Conservation (phyloP, 2,797 vertebrate species). For the Huso huso region DNA sequence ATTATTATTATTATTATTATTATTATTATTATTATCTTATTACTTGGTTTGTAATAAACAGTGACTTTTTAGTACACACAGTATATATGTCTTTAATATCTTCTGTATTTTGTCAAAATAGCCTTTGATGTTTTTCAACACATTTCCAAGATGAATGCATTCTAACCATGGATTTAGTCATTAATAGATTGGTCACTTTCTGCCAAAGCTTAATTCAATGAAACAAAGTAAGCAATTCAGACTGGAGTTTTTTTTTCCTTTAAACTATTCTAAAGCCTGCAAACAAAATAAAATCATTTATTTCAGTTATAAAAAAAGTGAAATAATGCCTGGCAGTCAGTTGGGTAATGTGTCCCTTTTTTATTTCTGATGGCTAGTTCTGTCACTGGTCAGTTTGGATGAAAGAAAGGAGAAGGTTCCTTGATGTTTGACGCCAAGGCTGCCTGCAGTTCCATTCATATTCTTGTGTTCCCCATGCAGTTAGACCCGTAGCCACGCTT, state of each 20-base stretch:
- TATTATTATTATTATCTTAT: too few relatives aligned
- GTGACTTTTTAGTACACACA: too few relatives aligned
- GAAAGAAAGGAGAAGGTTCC: conserved; percentile 57
- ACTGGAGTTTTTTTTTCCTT: too few relatives aligned
- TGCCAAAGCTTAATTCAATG: not conserved
- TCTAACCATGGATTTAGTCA: too few relatives aligned
- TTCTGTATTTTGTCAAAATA: too few relatives aligned
- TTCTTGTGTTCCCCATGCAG: conserved; percentile 42
- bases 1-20: too few relatives aligned
- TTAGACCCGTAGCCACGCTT: conserved; percentile 64
- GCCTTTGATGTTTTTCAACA: too few relatives aligned
- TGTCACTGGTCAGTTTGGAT: conserved; percentile 54
- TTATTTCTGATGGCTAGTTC: conserved; percentile 38
- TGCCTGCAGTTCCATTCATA: conserved; percentile 66
- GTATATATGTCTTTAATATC: too few relatives aligned
- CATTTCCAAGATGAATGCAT: too few relatives aligned
- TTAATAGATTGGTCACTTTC: too few relatives aligned
- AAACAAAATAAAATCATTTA: not conserved
- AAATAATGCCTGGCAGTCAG: conserved; percentile 37
- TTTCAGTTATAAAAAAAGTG: not conserved
- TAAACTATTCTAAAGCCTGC: not conserved
- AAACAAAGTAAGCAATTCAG: not conserved
- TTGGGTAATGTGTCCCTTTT: conserved; percentile 11
- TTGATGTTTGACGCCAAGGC: conserved; percentile 44
- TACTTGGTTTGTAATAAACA: too few relatives aligned